Conservation (phyloP, 2,113 vertebrate genomes). For the Puntigrus tetrazona region DNA sequence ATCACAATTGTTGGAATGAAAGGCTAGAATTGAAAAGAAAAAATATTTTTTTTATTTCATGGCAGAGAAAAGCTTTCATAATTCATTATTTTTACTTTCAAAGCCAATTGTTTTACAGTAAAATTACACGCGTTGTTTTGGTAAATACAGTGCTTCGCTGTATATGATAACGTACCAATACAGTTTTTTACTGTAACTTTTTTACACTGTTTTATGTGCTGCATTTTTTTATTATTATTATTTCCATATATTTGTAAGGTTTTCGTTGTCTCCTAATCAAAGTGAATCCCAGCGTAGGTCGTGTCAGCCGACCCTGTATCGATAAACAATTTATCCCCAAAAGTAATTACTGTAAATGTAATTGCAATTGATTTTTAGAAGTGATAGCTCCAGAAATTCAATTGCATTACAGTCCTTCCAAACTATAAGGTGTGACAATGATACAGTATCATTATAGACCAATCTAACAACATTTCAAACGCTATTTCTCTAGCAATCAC, state of each 20-base stretch:
- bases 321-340: not conserved
- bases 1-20: too few species aligned
- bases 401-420: not conserved
- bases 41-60: too few species aligned
- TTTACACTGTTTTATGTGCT: not conserved
- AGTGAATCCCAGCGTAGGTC: not conserved
- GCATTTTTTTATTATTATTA: not conserved
- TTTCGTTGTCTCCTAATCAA: not conserved
- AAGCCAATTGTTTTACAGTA: too few species aligned
- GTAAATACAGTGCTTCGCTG: too few species aligned
- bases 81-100: too few species aligned
- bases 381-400: not conserved
- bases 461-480: constrained; percentile 3
- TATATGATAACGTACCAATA: too few species aligned
- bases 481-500: not conserved
- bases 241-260: not conserved
- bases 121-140: too few species aligned
- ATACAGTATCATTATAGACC: not conserved
- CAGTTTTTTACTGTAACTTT: too few species aligned
- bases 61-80: too few species aligned
- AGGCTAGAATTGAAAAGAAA: too few species aligned
- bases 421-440: not conserved
- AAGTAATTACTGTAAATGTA: not conserved
- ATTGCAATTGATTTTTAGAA: not conserved
- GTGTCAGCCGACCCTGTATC: too few species aligned